Conservation (phyloP, 2,888 invertebrate species). For the Cancer borealis region DNA sequence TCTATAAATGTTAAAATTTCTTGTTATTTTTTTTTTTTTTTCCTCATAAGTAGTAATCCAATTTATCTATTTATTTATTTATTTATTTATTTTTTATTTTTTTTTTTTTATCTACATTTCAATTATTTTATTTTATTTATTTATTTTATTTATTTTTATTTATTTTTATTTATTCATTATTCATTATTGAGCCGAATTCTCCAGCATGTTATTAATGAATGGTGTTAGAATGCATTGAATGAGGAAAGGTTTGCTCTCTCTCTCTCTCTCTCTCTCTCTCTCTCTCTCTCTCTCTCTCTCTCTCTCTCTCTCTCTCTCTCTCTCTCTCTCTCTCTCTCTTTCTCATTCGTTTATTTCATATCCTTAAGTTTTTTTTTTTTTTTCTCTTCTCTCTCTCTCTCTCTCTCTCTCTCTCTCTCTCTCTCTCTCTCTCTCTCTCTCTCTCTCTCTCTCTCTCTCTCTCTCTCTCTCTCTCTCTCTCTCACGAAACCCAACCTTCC, state of each 20-base stretch:
- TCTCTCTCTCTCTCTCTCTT: background rate
- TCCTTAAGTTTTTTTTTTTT: background rate
- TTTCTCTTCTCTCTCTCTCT: background rate
- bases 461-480: slow-evolving; percentile 20
- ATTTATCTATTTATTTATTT: background rate
- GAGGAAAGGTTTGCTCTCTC: background rate
- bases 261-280: slow-evolving; percentile 24
- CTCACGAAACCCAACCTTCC: background rate
- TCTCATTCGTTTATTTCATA: background rate
- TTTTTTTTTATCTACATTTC: no score
- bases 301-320: background rate
- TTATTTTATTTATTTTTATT: background rate
- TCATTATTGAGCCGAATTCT: background rate
- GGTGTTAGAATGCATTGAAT: background rate
- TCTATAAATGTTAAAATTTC: background rate
- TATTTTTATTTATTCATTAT: background rate
- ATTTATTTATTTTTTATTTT: background rate
- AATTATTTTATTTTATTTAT: no score
- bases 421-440: slow-evolving; percentile 20
- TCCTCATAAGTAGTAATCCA: background rate
- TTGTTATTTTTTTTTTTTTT: background rate
- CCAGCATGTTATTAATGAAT: background rate
- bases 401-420: background rate
- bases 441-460: slow-evolving; percentile 20
- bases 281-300: background rate